Percentiles rank a stretch among this genome's conserved stretches.
Conservation (phyloP, 1,140 invertebrate genomes). For the Ditylenchus dipsaci region DNA sequence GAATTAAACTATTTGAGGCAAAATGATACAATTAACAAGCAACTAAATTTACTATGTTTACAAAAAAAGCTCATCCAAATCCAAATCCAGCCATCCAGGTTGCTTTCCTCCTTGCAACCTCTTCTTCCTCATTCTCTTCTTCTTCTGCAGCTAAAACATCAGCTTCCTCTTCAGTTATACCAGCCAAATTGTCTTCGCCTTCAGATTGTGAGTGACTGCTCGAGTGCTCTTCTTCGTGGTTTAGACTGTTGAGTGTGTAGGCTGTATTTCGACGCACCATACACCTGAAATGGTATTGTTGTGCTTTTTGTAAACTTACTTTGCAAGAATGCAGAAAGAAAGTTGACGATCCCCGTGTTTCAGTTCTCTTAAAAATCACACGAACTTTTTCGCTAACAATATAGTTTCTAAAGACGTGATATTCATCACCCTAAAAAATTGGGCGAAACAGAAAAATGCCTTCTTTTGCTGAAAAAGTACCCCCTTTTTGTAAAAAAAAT, state of each 20-base stretch:
- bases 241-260: neutral
- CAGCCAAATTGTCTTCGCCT: conserved; percentile 4
- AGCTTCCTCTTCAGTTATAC: neutral
- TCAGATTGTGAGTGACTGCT: conserved; percentile 18
- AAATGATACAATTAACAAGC: too few relatives aligned
- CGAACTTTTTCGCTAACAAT: too few relatives aligned
- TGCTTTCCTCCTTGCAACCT: conserved; percentile 2
- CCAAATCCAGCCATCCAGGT: neutral
- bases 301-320: neutral
- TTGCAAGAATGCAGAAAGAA: too few relatives aligned
- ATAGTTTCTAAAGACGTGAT: too few relatives aligned
- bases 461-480: too few relatives aligned
- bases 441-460: too few relatives aligned
- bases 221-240: neutral
- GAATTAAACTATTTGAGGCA: too few relatives aligned
- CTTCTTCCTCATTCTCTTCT: conserved; percentile 13
- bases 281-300: conserved; percentile 29
- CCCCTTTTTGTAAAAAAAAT: too few relatives aligned
- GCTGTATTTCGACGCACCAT: conserved; percentile 41
- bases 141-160: conserved; percentile 1
- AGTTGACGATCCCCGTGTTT: too few relatives aligned
- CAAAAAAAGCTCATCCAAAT: neutral
- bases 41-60: neutral
- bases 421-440: too few relatives aligned
- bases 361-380: too few relatives aligned